A percentile compares a stretch with the other conserved stretches of the same genome.
These are phyloP conservation scores for Tetragonula carbonaria DNA, from an alignment of 2,888 invertebrate species.

Conservation along the genomic window DNA sequence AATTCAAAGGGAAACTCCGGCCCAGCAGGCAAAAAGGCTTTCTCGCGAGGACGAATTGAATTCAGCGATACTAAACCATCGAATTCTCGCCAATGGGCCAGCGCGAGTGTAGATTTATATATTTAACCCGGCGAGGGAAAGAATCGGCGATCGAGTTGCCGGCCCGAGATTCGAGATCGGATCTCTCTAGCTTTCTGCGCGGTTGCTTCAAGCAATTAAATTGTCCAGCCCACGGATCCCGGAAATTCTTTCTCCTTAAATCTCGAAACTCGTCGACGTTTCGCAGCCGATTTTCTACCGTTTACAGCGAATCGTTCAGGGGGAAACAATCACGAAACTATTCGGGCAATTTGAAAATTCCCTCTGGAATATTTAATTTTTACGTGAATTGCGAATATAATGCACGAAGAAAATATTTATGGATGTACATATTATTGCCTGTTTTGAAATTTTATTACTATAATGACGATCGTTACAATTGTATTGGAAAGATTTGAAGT, in stretches of 20 bases:
- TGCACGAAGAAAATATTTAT: too few relatives aligned
- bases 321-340: too few relatives aligned
- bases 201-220: constrained; percentile 17
- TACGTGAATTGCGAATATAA: too few relatives aligned
- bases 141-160: constrained; percentile 1
- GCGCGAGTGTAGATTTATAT: constrained; percentile 10
- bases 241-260: background rate
- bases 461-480: too few relatives aligned
- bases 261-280: too few relatives aligned
- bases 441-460: too few relatives aligned
- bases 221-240: background rate
- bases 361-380: too few relatives aligned
- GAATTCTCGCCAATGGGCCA: constrained; percentile 1
- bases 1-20: constrained; percentile 29
- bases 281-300: background rate
- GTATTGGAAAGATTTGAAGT: too few relatives aligned
- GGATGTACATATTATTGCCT: too few relatives aligned
- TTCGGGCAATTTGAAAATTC: too few relatives aligned
- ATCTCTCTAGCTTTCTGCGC: constrained; percentile 1
- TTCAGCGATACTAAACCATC: constrained; percentile 15
- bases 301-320: background rate
- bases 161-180: background rate
- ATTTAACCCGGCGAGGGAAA: constrained; percentile 7
- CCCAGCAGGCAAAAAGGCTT: background rate
- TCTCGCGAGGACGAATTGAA: constrained; percentile 23